Evolutionary conservation across 2,113 vertebrate genomes (phyloP).

Genomic region (Reinhardtius hippoglossoides): DNA sequence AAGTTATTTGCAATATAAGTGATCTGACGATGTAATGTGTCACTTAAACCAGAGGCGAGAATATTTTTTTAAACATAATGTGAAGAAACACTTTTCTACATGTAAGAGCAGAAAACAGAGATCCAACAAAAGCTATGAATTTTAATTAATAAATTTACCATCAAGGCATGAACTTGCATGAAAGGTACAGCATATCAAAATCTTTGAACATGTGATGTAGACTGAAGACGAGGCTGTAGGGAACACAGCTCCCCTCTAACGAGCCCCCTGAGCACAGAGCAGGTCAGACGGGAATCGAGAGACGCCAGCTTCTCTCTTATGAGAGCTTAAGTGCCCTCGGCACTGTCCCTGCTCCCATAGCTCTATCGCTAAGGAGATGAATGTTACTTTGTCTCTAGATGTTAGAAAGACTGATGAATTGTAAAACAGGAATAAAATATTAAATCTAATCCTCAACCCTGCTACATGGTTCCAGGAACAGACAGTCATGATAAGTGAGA

Average conservation of each 20-base stretch:
- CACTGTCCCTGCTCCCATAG: too few relatives aligned
- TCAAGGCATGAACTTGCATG: neutral
- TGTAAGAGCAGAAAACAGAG: too few relatives aligned
- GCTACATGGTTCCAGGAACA: too few relatives aligned
- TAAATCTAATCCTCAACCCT: too few relatives aligned
- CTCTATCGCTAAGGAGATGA: too few relatives aligned
- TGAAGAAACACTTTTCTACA: too few relatives aligned
- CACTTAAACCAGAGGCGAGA: neutral
- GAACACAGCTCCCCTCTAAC: constrained; percentile 48
- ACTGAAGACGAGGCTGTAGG: constrained; percentile 17
- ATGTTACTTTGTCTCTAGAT: too few relatives aligned
- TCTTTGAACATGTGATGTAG: constrained; percentile 16
- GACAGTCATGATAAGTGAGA: too few relatives aligned
- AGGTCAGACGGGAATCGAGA: constrained; percentile 43
- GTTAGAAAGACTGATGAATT: too few relatives aligned
- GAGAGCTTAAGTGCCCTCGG: constrained; percentile 23
- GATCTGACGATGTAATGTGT: neutral
- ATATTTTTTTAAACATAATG: too few relatives aligned
- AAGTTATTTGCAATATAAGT: neutral
- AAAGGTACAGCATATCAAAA: neutral
- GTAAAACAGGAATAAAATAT: too few relatives aligned
- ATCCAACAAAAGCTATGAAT: neutral
- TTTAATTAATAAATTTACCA: neutral
- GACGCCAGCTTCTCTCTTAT: constrained; percentile 30
- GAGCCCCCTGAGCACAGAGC: constrained; percentile 40